A percentile compares a stretch with the other conserved stretches of the same genome.
phyloP scores from a whole-genome alignment of 2,888 invertebrate species.

The Chirona hameri region DNA sequence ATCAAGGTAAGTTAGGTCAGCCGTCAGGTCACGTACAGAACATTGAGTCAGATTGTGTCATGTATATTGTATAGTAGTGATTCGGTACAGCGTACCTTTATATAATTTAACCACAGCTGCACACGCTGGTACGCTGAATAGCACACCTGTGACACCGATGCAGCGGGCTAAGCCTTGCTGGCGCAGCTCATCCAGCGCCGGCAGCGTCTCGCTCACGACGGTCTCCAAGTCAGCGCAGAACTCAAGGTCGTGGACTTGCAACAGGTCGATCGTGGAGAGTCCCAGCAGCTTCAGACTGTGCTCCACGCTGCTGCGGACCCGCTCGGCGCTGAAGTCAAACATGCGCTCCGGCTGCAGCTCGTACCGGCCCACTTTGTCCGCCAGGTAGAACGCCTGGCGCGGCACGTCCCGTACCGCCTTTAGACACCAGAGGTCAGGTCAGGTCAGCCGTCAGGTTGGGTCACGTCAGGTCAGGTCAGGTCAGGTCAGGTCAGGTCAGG shows the following conservation, averaged over 20 bases:
- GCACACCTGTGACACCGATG: constrained; percentile 69
- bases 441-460: too few species aligned
- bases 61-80: too few species aligned
- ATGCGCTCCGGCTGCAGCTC: constrained; percentile 63
- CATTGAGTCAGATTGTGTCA: too few species aligned
- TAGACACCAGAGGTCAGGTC: too few species aligned
- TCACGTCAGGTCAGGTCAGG: not conserved
- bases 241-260: constrained; percentile 93
- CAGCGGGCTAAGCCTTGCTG: constrained; percentile 63
- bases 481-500: too few species aligned
- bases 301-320: constrained; percentile 69
- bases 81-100: too few species aligned
- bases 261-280: constrained; percentile 78
- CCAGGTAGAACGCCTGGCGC: constrained; percentile 75
- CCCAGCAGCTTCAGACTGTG: constrained; percentile 68
- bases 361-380: constrained; percentile 85
- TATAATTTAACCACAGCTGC: too few species aligned
- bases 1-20: too few species aligned
- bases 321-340: constrained; percentile 80
- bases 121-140: too few species aligned
- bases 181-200: constrained; percentile 69
- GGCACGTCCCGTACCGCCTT: constrained; percentile 71
- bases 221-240: constrained; percentile 72
- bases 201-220: constrained; percentile 79
- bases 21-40: too few species aligned